Evolutionary conservation across 1,140 invertebrate species (phyloP), one percentile per base, ranked within the genome.

Genomic region (Euborellia annulipes): DNA sequence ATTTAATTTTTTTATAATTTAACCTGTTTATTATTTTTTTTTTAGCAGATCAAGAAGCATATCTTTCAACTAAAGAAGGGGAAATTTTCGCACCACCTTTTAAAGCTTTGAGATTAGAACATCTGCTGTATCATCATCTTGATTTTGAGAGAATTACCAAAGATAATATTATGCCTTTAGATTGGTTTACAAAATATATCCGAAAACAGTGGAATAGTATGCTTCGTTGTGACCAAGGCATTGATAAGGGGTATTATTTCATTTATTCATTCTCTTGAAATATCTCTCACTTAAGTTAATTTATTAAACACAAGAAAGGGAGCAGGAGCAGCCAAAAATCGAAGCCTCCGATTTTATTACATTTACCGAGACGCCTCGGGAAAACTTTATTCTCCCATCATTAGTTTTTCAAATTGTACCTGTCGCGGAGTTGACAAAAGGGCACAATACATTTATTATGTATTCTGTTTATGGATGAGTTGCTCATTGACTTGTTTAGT

Each of bases 151-250:
- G 78, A 44, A 61, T 85, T 17, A 66, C 78, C 51, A 63, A 64
- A 30, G 83, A 85, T 55, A 72, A 73, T 55, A 73, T 86, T 32
- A 72, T 86, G 51, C 80, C 82, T 20, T 63, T 70, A 30, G 67
- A 68, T 8, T 85, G 80, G 79, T 52, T 85, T 3, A 65, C 73
- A 47, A 61, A 69, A 21, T 70, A 75, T 32, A 76, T 78, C 46
- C 67, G 72, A 54, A 67, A 72, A 37, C 77, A 82, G 48, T 86
- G 82, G 82, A 66, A 76, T 49, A 67, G 74, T 36, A 71, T 84
- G 60, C 57, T 86, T 18, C 65, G 69, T 47, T 69, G 84, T 32
- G 79, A 83, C 58, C 76, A 80, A 51, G 74, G 75, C 39, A 68
- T 71, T 49, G 80, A 84, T 51, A 70, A 67, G 55, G 79, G 80